Base-by-base conservation (phyloP, 2,888 invertebrate genomes). In the Mesoligia furuncula region DNA sequence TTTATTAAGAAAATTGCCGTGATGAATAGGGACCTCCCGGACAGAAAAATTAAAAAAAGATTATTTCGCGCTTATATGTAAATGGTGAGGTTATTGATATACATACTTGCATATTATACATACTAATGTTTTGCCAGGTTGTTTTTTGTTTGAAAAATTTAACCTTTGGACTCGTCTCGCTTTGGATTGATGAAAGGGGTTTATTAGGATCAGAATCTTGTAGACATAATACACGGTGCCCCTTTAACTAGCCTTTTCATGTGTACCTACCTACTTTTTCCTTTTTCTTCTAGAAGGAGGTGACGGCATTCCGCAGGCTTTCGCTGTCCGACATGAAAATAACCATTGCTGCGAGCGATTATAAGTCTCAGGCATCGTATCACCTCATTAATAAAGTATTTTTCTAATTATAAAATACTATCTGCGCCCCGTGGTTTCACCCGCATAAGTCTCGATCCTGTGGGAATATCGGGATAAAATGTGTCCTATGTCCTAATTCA, bases 1-100 rank as follows among this genome's bases (percentile, higher is more conserved):
- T 51, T 71, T 78, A 59, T 70, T 76, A 45, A 73, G 83, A 76
- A 83, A 76, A 73, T 76, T 67, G 59, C 59, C 39, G 39, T 68
- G 72, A 75, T 73, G 20, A 73, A 73, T 81, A 15, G 13, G 66
- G 20, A 51, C n/a, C 15, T 71, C 36, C n/a, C 20, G 66, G 57
- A 73, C n/a, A 36, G 36, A 83, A 83, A 68, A 72, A 83, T 48
- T 48, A 15, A 36, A 51, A 65, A 42, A 13, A 11, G 17, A 75
- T 59, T 73, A 67, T 68, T 45, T 65, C 51, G 11, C 27, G 54
- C 17, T 20, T 2, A 42, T 27, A 66, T 6, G n/a, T 65, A 65
- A 65, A 42, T 9, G n/a, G n/a, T n/a, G 39, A 65, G 15, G 15
- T 54, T 54, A n/a, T 54, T 54, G 24, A 39, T 65, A 39, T n/a